Base-by-base conservation (phyloP, 2,113 vertebrate species). In the Numenius arquata region DNA sequence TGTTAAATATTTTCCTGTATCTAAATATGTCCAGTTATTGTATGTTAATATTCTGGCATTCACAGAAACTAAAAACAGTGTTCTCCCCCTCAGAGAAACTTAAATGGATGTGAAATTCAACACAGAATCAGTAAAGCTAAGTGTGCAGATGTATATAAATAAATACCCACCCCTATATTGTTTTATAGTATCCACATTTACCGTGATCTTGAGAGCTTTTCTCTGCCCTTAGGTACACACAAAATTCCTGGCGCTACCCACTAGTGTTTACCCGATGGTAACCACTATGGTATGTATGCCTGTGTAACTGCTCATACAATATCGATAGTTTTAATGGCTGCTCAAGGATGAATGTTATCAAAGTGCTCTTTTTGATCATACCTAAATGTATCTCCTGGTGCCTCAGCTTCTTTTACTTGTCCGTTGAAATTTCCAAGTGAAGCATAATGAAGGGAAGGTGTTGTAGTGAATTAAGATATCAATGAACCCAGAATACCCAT, bases 141-240 rank as follows among this genome's bases (percentile, higher is more conserved):
- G 4, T 9, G 7, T 65, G 7, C 11, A 82, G 20, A 10, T 20
- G 2, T 30, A 43, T 19, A 41, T 20, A 67, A 88, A 48, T 14
- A 59, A 36, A 29, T 15, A 38, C 3, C 0, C 0, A 29, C 5
- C 1, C 1, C 2, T 5, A 30, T 5, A 12, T 6, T 38, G 6
- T 32, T 58, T 58, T 26, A 58, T 3, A 53, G 25, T 25, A n/a
- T 36, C 16, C 15, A 48, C 6, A 10, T 48, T 79, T 34, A 36
- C 20, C 6, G 8, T 52, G 21, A 55, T 16, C 23, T 70, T 55
- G 14, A 75, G 19, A 61, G 12, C 9, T 81, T 81, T 89, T 34
- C 26, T 87, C 61, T 71, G 14, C 36, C 62, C 26, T 30, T 36
- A 27, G 11, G 25, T 62, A 43, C 19, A 71, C 12, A 36, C n/a